phyloP scores from a whole-genome alignment of 2,113 vertebrate species.

The Herpailurus yagouaroundi region DNA sequence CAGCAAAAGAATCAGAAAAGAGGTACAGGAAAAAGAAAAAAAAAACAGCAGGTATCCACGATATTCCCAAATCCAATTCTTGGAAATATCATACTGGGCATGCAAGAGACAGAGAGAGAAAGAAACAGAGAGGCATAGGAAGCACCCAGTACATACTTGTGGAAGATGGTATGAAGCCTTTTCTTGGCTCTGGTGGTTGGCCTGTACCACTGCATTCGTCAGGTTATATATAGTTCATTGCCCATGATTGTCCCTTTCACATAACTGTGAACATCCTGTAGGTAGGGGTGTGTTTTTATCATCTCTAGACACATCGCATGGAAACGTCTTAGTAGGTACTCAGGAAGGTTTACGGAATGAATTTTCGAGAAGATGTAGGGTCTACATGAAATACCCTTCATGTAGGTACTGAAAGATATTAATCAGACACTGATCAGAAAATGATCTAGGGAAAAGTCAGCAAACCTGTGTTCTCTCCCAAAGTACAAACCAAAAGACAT shows the following conservation, averaged over 20 bases:
- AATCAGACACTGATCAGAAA: neutral
- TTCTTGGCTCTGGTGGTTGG: accelerated
- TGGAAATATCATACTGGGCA: neutral
- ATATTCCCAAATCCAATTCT: neutral
- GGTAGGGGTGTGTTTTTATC: neutral
- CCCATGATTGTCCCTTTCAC: neutral
- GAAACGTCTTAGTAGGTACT: neutral
- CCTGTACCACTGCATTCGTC: accelerated
- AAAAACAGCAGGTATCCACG: neutral
- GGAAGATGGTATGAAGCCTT: accelerated
- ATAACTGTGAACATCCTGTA: accelerated
- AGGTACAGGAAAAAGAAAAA: neutral
- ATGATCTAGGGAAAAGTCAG: neutral
- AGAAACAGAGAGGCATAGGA: neutral
- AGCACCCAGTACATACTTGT: accelerated
- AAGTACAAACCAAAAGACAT: neutral
- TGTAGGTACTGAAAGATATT: no score
- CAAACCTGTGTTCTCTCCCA: neutral
- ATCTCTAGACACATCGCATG: neutral
- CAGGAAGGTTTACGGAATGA: neutral
- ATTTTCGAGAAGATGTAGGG: neutral
- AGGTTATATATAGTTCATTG: accelerated
- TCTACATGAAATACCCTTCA: neutral
- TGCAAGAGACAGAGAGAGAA: neutral
- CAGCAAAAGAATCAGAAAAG: neutral